Conservation (phyloP, 2,797 vertebrate species). For the Enteromius radiatus region DNA sequence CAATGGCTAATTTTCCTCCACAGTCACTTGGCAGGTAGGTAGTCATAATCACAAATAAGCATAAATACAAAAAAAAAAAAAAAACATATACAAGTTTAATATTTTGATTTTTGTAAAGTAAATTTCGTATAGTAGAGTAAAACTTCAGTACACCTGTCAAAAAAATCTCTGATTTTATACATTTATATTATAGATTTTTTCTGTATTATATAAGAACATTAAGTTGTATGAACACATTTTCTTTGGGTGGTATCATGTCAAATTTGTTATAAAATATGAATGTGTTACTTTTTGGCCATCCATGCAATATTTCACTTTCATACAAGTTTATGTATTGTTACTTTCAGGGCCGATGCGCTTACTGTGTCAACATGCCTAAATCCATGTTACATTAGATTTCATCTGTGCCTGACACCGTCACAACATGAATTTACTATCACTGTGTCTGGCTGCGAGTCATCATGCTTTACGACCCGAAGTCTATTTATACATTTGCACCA, state of each 20-base stretch:
- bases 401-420: conserved; percentile 64
- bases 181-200: too few species aligned
- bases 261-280: background rate
- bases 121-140: background rate
- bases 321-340: conserved; percentile 43
- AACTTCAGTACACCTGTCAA: background rate
- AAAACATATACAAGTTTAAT: too few species aligned
- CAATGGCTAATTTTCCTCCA: too few species aligned
- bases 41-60: too few species aligned
- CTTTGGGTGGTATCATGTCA: background rate
- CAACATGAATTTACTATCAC: conserved; percentile 68
- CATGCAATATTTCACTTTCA: conserved; percentile 18
- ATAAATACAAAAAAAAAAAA: too few species aligned
- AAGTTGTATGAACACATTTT: too few species aligned
- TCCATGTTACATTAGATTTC: conserved; percentile 56
- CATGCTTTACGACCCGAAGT: conserved; percentile 74
- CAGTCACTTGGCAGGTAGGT: too few species aligned
- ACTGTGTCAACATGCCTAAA: conserved; percentile 8
- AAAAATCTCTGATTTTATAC: background rate
- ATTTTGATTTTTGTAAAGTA: background rate
- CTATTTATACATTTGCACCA: conserved; percentile 71
- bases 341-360: conserved; percentile 9
- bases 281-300: background rate
- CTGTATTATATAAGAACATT: too few species aligned
- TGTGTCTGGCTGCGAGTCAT: conserved; percentile 65